Conservation (phyloP, 2,113 vertebrate species). For the Phaethornis superciliosus region DNA sequence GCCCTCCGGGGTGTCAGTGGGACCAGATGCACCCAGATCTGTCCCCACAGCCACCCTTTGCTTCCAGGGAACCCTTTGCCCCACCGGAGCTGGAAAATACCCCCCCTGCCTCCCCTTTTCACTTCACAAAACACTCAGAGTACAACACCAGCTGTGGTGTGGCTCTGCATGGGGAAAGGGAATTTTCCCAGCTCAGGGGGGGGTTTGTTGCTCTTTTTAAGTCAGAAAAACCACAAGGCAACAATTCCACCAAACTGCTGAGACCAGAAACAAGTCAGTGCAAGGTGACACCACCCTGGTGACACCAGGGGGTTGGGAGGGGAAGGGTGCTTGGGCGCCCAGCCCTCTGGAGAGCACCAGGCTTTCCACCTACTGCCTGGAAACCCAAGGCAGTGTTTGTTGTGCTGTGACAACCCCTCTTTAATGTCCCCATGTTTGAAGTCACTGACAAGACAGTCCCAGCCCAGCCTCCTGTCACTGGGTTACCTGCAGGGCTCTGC, state of each 20-base stretch:
- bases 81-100: not conserved
- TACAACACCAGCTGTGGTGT: accelerated
- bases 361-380: not conserved
- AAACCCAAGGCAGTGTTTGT: accelerated
- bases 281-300: not conserved
- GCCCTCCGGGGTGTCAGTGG: accelerated
- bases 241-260: accelerated
- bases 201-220: not conserved
- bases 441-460: slow-evolving; percentile 16
- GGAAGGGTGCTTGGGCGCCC: not conserved
- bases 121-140: accelerated
- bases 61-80: not conserved
- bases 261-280: accelerated
- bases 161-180: not conserved
- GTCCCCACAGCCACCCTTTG: not conserved
- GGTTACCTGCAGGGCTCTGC: not conserved
- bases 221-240: not conserved
- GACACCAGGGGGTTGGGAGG: not conserved
- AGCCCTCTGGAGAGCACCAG: not conserved
- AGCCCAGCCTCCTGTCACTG: not conserved
- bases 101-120: not conserved
- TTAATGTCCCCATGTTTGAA: not conserved
- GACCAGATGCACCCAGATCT: not conserved
- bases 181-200: not conserved
- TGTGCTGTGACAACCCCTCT: not conserved